Conservation (phyloP, 2,113 vertebrate species). For the Scomber scombrus region DNA sequence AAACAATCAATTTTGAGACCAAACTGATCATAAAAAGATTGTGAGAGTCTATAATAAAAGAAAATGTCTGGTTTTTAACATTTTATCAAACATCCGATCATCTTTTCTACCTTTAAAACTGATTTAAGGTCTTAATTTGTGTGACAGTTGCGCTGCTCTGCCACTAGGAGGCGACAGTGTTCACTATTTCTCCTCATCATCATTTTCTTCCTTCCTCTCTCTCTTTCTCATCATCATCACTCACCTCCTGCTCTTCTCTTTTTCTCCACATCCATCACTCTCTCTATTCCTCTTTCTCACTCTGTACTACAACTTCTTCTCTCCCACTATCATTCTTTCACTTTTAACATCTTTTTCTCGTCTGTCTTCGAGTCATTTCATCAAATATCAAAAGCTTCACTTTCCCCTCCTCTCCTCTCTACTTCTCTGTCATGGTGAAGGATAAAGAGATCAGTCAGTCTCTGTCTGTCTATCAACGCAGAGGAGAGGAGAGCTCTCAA, state of each 20-base stretch:
- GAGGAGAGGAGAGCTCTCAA: conserved; percentile 50
- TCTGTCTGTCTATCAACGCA: conserved; percentile 46
- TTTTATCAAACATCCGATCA: neutral
- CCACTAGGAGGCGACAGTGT: conserved; percentile 69
- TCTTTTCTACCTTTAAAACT: neutral
- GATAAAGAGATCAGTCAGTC: conserved; percentile 47
- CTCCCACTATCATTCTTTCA: neutral
- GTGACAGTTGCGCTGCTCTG: neutral
- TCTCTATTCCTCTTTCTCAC: neutral
- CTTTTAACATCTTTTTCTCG: too few relatives aligned
- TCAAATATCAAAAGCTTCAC: neutral
- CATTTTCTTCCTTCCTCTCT: neutral
- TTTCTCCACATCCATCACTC: conserved; percentile 9
- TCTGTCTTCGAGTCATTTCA: neutral
- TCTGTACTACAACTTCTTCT: too few relatives aligned
- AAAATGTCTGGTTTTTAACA: neutral
- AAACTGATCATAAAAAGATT: neutral
- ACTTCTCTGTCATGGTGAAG: conserved; percentile 11
- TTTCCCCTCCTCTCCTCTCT: neutral
- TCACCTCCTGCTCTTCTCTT: too few relatives aligned
- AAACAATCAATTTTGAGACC: too few relatives aligned
- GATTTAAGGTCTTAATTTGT: neutral
- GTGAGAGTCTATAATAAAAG: too few relatives aligned
- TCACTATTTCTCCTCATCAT: conserved; percentile 10
- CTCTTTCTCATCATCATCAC: neutral